These are phyloP conservation scores for Lucifuga dentata DNA, from an alignment of 2,113 vertebrate species.

Conservation along the genomic window DNA sequence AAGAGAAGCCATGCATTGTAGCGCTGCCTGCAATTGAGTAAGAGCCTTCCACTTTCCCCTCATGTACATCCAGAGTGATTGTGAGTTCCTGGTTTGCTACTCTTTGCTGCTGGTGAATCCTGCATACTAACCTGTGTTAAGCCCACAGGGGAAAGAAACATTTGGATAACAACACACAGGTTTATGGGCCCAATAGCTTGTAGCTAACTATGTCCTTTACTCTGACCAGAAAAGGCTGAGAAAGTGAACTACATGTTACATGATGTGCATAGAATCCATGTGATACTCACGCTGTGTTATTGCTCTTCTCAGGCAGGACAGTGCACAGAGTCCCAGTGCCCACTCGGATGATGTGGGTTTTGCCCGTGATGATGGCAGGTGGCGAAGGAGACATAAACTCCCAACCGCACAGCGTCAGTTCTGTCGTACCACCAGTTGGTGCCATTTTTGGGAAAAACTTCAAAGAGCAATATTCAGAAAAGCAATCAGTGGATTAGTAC, in stretches of 20 bases:
- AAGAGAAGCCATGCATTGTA: constrained; percentile 81
- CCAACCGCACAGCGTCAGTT: constrained; percentile 89
- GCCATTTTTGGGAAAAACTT: constrained; percentile 90
- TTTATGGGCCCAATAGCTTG: not conserved
- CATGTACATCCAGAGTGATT: constrained; percentile 83
- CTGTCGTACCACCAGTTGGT: constrained; percentile 83
- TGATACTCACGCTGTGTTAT: constrained; percentile 77
- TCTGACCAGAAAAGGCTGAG: not conserved
- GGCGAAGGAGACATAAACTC: constrained; percentile 80
- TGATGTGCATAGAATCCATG: not conserved
- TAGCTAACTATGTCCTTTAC: not conserved
- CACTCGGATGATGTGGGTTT: constrained; percentile 80
- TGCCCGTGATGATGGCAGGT: constrained; percentile 36
- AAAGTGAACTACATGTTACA: not conserved
- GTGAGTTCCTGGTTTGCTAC: constrained; percentile 57
- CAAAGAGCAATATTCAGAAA: constrained; percentile 18
- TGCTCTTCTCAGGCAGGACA: constrained; percentile 77
- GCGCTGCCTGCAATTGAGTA: constrained; percentile 84
- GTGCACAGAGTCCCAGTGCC: constrained; percentile 80
- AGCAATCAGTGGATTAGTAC: not conserved
- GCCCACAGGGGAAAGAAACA: constrained; percentile 9
- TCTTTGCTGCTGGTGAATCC: constrained; percentile 64
- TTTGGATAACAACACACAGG: not conserved
- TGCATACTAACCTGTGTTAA: constrained; percentile 84
- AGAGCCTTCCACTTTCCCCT: constrained; percentile 53